Evolutionary conservation across 2,113 vertebrate species (phyloP).

Genomic region (Caranx melampygus): DNA sequence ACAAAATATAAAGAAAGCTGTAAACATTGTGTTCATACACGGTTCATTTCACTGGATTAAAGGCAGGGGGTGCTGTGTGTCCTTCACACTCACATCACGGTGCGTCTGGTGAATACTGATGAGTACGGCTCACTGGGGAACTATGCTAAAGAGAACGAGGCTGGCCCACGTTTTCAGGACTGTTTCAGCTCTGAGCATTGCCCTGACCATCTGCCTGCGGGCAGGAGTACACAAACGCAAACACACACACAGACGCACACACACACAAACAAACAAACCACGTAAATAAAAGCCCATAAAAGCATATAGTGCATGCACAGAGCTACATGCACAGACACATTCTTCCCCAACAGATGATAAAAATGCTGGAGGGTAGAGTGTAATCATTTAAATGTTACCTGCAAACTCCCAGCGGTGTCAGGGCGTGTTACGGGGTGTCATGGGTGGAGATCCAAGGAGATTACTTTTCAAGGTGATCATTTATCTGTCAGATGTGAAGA

Average conservation of each 20-base stretch:
- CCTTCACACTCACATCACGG: conserved; percentile 55
- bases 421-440: conserved; percentile 8
- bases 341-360: conserved; percentile 63
- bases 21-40: conserved; percentile 61
- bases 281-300: conserved; percentile 23
- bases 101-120: conserved; percentile 71
- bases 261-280: neutral
- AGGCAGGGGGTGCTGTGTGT: conserved; percentile 82
- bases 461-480: conserved; percentile 67
- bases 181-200: conserved; percentile 75
- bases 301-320: conserved; percentile 25
- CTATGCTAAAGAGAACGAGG: conserved; percentile 70
- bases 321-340: conserved; percentile 14
- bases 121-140: conserved; percentile 63
- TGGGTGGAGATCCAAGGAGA: conserved; percentile 53
- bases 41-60: conserved; percentile 64
- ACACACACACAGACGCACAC: conserved; percentile 25
- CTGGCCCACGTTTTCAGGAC: conserved; percentile 70
- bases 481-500: conserved; percentile 50
- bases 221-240: conserved; percentile 49
- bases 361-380: conserved; percentile 63
- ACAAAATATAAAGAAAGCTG: conserved; percentile 34
- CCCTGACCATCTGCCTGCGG: conserved; percentile 79
- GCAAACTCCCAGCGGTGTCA: conserved; percentile 41
- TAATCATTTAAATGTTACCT: conserved; percentile 75